Evolutionary conservation across 2,113 vertebrate species (phyloP).

Genomic region (Ascaphus truei): DNA sequence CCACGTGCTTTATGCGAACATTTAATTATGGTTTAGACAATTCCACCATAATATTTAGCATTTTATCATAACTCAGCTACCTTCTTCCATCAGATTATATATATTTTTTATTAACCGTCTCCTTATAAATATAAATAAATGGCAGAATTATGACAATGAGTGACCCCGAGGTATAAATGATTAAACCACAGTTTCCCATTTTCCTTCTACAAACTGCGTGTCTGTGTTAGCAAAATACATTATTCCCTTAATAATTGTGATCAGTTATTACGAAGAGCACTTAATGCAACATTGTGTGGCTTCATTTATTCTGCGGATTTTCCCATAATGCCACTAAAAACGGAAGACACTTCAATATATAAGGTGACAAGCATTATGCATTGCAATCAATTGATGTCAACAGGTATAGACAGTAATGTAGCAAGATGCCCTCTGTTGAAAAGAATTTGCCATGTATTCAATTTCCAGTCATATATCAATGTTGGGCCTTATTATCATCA

Average conservation of each 20-base stretch:
- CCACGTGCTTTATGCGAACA: background rate
- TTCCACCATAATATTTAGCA: background rate
- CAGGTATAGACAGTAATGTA: background rate
- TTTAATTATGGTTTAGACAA: too few species aligned
- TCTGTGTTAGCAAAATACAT: background rate
- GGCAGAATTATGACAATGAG: conserved; percentile 9
- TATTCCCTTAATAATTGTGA: background rate
- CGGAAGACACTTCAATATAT: background rate
- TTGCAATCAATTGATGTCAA: background rate
- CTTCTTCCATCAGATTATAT: background rate
- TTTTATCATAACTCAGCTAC: background rate
- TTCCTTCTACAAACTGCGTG: background rate
- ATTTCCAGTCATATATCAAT: conserved; percentile 19
- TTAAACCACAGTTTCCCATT: background rate
- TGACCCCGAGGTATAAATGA: background rate
- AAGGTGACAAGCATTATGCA: background rate
- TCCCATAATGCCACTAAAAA: background rate
- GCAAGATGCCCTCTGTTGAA: background rate
- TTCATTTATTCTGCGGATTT: background rate
- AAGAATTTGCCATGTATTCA: background rate
- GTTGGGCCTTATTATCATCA: conserved; percentile 24
- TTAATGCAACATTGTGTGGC: background rate
- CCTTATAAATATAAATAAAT: too few species aligned
- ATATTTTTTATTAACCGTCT: background rate
- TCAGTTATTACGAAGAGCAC: background rate